Evolutionary conservation across 2,888 invertebrate genomes (phyloP).

Genomic region (Drosophila kanekoi): DNA sequence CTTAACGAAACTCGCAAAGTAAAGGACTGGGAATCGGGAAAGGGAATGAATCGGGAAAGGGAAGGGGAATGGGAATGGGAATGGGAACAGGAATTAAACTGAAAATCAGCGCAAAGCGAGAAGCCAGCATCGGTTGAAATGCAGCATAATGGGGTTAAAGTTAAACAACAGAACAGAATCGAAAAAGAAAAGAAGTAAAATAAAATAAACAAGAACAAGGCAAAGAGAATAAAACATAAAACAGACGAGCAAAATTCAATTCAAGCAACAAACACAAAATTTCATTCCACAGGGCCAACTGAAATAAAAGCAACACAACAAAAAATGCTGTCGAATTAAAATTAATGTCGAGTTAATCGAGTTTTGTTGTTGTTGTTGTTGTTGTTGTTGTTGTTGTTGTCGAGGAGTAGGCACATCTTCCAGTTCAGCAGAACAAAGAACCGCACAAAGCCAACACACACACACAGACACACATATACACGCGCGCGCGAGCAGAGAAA

Average conservation of each 20-base stretch:
- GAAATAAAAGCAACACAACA: conserved; percentile 39
- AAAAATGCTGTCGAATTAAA: conserved; percentile 82
- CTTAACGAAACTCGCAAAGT: conserved; percentile 21
- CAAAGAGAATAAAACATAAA: conserved; percentile 50
- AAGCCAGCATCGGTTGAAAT: conserved; percentile 38
- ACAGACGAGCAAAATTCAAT: conserved; percentile 56
- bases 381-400: conserved; percentile 46
- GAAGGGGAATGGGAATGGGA: conserved; percentile 2
- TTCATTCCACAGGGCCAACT: conserved; percentile 34
- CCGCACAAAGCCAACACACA: conserved; percentile 18
- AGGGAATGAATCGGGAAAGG: neutral
- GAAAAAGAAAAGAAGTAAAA: conserved; percentile 31
- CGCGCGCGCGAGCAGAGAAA: too few relatives aligned
- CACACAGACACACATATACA: conserved; percentile 6
- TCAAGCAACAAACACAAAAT: conserved; percentile 57
- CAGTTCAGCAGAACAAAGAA: conserved; percentile 63
- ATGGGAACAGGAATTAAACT: conserved; percentile 48
- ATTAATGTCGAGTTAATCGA: conserved; percentile 84
- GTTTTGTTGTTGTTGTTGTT: conserved; percentile 78
- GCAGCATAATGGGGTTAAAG: conserved; percentile 70
- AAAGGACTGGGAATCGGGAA: conserved; percentile 28
- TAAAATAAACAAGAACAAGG: conserved; percentile 40
- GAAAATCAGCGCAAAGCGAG: conserved; percentile 51
- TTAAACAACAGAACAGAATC: conserved; percentile 46
- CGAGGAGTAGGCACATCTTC: conserved; percentile 62